Evolutionary conservation across 2,888 invertebrate genomes (phyloP).

Genomic region (Chirona hameri): DNA sequence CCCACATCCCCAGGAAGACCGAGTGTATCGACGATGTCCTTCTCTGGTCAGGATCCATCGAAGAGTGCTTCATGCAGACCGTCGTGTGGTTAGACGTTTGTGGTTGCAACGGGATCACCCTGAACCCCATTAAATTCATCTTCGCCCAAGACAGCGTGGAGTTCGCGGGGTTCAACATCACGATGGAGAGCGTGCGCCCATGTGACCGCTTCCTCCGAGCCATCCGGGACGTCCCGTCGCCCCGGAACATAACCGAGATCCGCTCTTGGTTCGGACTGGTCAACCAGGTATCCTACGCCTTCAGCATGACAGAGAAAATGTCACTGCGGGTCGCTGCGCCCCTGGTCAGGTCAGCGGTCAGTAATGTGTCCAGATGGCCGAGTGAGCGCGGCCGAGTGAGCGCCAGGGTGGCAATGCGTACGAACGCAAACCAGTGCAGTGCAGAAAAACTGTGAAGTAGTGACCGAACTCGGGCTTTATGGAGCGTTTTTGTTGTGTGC

Average conservation of each 20-base stretch:
- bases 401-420: too few species aligned
- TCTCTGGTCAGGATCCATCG: constrained; percentile 23
- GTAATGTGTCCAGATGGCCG: too few species aligned
- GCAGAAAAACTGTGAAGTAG: too few species aligned
- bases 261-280: constrained; percentile 12
- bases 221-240: constrained; percentile 24
- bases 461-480: too few species aligned
- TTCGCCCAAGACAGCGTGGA: constrained; percentile 2
- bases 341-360: too few species aligned
- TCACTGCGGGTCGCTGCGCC: too few species aligned
- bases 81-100: constrained; percentile 26
- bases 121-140: constrained; percentile 26
- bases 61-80: constrained; percentile 2
- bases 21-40: too few species aligned
- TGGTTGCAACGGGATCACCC: constrained; percentile 1
- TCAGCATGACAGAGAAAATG: constrained; percentile 12
- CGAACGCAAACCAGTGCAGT: too few species aligned
- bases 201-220: background rate
- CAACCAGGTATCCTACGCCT: constrained; percentile 32
- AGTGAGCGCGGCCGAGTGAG: too few species aligned
- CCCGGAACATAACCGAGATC: constrained; percentile 26
- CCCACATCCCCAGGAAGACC: too few species aligned
- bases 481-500: too few species aligned
- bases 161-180: constrained; percentile 30
- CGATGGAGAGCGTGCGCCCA: background rate